phyloP scores from a whole-genome alignment of 1,140 invertebrate species.

The Venustaconcha ellipsiformis region DNA sequence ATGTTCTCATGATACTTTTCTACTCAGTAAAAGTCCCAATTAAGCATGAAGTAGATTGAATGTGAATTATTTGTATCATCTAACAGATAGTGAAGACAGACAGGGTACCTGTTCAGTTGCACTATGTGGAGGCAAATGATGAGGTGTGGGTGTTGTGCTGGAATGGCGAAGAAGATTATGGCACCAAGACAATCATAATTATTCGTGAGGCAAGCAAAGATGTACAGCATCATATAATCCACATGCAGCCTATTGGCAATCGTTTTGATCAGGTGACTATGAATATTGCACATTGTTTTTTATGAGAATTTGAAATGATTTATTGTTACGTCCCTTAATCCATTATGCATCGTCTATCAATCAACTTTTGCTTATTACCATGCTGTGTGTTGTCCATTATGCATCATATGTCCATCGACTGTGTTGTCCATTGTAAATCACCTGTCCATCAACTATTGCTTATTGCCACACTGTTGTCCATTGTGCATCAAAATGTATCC shows the following conservation, averaged over 20 bases:
- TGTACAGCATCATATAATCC: slow-evolving; percentile 82
- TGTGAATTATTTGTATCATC: not conserved
- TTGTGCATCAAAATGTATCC: too few relatives aligned
- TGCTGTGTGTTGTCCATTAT: too few relatives aligned
- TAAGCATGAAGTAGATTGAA: not conserved
- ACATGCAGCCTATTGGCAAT: slow-evolving; percentile 84
- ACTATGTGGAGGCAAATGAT: slow-evolving; percentile 81
- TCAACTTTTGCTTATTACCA: too few relatives aligned
- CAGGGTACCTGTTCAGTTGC: slow-evolving; percentile 80
- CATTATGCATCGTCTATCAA: too few relatives aligned
- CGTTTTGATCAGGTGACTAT: slow-evolving; percentile 80
- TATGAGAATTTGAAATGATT: too few relatives aligned
- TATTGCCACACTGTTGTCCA: too few relatives aligned
- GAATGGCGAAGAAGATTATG: slow-evolving; percentile 73
- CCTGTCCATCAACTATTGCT: too few relatives aligned
- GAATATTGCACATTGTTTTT: too few relatives aligned
- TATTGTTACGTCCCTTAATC: too few relatives aligned
- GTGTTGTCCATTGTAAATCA: too few relatives aligned
- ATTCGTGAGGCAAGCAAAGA: slow-evolving; percentile 83
- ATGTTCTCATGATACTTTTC: not conserved
- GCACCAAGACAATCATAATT: slow-evolving; percentile 81
- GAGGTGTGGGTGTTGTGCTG: slow-evolving; percentile 86
- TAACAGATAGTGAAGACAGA: slow-evolving; percentile 80
- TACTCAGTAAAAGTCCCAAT: not conserved
- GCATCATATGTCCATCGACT: too few relatives aligned